Evolutionary conservation across 2,113 vertebrate species (phyloP).

Genomic region (Falcunculus frontatus): DNA sequence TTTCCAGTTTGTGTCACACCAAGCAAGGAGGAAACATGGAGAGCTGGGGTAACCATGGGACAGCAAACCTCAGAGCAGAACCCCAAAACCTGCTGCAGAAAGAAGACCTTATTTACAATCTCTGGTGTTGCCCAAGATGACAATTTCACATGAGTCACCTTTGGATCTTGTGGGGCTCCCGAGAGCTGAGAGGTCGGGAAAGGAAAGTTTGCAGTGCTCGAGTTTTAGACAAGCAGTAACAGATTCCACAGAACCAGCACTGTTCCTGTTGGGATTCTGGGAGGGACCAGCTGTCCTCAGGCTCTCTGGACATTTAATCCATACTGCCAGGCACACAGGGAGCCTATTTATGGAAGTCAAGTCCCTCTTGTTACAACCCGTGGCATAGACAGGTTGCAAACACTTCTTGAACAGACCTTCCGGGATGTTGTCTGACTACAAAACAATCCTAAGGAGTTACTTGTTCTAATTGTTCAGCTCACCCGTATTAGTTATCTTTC

Average conservation of each 20-base stretch:
- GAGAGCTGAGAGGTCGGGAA: neutral
- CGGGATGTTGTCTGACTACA: neutral
- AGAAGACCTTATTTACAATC: neutral
- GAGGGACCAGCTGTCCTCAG: neutral
- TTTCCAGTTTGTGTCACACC: neutral
- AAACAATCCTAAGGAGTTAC: neutral
- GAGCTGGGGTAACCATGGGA: neutral
- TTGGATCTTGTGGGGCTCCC: fast-evolving
- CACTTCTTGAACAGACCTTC: neutral
- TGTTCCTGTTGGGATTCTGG: neutral
- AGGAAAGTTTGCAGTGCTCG: neutral
- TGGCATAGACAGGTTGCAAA: neutral
- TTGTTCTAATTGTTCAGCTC: neutral
- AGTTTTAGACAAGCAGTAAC: neutral
- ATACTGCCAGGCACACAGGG: neutral
- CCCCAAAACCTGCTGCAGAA: neutral
- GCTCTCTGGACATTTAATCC: slow-evolving; percentile 45
- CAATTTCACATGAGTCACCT: neutral
- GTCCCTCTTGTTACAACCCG: neutral
- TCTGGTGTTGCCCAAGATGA: neutral
- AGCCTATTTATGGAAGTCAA: slow-evolving; percentile 46
- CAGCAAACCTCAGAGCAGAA: neutral
- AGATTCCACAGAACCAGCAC: neutral
- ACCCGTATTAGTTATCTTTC: neutral
- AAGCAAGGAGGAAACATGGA: neutral